A percentile compares a stretch with the other conserved stretches of the same genome.
Evolutionary conservation across 2,888 invertebrate genomes (phyloP).

Genomic region (Chirona hameri): DNA sequence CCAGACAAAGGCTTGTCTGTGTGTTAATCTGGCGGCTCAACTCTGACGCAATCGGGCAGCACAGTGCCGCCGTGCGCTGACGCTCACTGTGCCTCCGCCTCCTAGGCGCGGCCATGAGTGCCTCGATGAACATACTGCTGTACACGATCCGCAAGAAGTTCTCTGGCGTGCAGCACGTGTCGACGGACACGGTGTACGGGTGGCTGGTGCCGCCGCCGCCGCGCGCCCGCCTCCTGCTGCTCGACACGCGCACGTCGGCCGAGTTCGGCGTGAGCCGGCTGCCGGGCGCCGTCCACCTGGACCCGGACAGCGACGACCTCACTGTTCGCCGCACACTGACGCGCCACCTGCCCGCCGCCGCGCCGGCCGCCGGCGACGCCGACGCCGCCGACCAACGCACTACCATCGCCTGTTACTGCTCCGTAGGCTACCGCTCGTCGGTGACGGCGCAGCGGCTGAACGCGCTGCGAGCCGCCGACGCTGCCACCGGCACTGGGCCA

Average conservation of each 20-base stretch:
- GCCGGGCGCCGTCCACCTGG: slow-evolving; percentile 31
- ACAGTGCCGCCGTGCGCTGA: too few relatives aligned
- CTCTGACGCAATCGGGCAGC: too few relatives aligned
- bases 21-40: too few relatives aligned
- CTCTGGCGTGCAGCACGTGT: slow-evolving; percentile 29
- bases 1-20: too few relatives aligned
- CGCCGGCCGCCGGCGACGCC: too few relatives aligned
- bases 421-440: slow-evolving; percentile 36
- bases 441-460: slow-evolving; percentile 29
- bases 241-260: slow-evolving; percentile 33
- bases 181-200: slow-evolving; percentile 26
- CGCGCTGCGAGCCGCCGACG: neutral
- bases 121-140: slow-evolving; percentile 25
- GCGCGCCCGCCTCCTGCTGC: slow-evolving; percentile 23
- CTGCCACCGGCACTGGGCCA: too few relatives aligned
- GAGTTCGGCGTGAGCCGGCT: slow-evolving; percentile 35
- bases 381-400: neutral
- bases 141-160: slow-evolving; percentile 30
- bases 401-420: slow-evolving; percentile 35
- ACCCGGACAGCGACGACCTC: neutral
- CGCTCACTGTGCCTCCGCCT: neutral
- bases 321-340: slow-evolving; percentile 2
- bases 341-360: neutral
- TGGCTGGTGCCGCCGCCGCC: slow-evolving; percentile 22
- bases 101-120: slow-evolving; percentile 14